phyloP scores from a whole-genome alignment of 1,140 invertebrate genomes.

The Psix sp. region DNA sequence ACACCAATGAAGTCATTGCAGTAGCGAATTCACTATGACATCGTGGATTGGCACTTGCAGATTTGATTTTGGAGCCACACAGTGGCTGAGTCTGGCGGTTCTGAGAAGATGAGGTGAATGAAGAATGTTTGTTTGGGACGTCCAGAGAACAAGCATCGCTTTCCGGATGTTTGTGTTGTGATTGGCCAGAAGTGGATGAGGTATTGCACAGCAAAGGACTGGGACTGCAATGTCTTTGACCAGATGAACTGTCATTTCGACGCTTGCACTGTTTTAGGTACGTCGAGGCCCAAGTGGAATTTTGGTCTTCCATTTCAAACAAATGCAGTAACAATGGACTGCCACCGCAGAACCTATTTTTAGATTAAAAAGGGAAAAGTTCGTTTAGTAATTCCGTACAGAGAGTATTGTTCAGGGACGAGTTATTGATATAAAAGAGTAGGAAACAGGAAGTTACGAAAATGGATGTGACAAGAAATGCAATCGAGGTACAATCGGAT shows the following conservation, averaged over 20 bases:
- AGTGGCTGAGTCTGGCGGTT: slow-evolving; percentile 53
- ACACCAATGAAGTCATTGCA: slow-evolving; percentile 54
- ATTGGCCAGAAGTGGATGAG: slow-evolving; percentile 45
- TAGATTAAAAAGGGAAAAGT: slow-evolving; percentile 21
- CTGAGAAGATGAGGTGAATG: slow-evolving; percentile 42
- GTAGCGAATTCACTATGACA: slow-evolving; percentile 59
- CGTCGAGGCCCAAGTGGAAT: slow-evolving; percentile 65
- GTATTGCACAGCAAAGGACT: slow-evolving; percentile 53
- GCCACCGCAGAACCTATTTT: slow-evolving; percentile 57
- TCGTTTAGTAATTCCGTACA: slow-evolving; percentile 3
- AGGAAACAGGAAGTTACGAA: too few species aligned
- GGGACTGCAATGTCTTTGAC: slow-evolving; percentile 59
- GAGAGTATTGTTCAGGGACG: too few species aligned
- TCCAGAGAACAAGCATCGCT: slow-evolving; percentile 61
- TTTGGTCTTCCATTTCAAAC: slow-evolving; percentile 77
- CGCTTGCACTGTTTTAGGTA: slow-evolving; percentile 63
- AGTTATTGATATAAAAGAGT: too few species aligned
- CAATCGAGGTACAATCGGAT: too few species aligned
- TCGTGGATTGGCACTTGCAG: slow-evolving; percentile 29
- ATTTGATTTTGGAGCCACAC: slow-evolving; percentile 38
- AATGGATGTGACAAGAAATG: too few species aligned
- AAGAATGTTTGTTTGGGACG: slow-evolving; percentile 50
- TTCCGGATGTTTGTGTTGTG: slow-evolving; percentile 64
- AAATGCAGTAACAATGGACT: slow-evolving; percentile 74
- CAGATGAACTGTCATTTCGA: slow-evolving; percentile 39